Evolutionary conservation across 2,113 vertebrate species (phyloP).

Genomic region (Dunckerocampus dactyliophorus): DNA sequence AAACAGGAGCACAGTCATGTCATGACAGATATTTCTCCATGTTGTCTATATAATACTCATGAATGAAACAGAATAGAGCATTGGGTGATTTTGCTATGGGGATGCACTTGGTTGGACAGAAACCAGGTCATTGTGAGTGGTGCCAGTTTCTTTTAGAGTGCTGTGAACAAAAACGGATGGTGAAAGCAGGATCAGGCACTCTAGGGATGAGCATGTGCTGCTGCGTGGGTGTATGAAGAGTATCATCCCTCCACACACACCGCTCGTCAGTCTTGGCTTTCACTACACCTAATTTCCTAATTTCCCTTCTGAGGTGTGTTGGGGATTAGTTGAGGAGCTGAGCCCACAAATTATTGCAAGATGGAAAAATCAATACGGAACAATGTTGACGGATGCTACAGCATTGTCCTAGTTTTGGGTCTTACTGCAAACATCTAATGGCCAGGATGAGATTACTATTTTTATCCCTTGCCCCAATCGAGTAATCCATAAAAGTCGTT

Average conservation of each 20-base stretch:
- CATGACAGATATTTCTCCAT: too few species aligned
- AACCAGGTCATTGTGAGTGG: conserved; percentile 4
- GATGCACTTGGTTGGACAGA: conserved; percentile 6
- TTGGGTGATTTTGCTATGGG: background rate
- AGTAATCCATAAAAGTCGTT: conserved; percentile 20
- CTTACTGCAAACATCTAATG: conserved; percentile 15
- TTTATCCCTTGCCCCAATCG: conserved; percentile 16
- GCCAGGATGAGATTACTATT: conserved; percentile 5
- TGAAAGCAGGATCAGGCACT: background rate
- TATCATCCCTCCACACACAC: conserved; percentile 5
- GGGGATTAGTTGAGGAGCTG: conserved; percentile 18
- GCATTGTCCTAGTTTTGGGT: conserved; percentile 15
- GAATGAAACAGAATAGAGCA: background rate
- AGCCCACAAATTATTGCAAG: conserved; percentile 15
- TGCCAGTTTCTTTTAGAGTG: conserved; percentile 15
- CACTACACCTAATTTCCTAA: background rate
- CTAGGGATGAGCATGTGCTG: conserved; percentile 8
- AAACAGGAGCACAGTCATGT: too few species aligned
- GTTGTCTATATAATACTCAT: background rate
- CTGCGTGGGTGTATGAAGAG: conserved; percentile 6
- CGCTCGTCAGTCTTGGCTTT: conserved; percentile 6
- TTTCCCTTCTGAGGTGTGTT: conserved; percentile 1
- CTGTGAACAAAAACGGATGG: background rate
- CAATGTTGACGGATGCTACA: conserved; percentile 37
- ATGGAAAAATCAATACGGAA: conserved; percentile 36